Evolutionary conservation across 2,797 vertebrate genomes (phyloP).

Genomic region (Anguilla pacifica): DNA sequence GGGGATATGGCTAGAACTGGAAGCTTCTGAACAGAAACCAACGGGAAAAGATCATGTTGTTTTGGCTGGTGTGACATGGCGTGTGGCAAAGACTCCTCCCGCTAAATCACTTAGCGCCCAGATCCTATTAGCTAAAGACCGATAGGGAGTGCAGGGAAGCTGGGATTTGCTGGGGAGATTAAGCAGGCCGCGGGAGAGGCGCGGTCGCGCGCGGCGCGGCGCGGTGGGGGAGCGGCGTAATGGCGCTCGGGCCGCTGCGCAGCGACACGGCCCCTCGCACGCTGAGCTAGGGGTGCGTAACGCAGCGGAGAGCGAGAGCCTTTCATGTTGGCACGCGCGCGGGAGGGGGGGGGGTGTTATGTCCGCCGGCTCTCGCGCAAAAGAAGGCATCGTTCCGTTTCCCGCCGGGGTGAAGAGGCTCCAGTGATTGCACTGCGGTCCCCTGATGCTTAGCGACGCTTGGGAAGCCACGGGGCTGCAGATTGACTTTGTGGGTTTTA

Average conservation of each 20-base stretch:
- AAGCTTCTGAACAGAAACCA: background rate
- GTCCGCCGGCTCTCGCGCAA: background rate
- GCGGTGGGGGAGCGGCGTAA: background rate
- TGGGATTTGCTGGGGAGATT: constrained; percentile 15
- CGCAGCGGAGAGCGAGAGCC: background rate
- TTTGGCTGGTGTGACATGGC: background rate
- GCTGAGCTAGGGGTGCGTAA: background rate
- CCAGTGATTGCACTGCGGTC: background rate
- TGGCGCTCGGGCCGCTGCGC: background rate
- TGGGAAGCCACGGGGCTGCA: background rate
- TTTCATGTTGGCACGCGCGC: background rate
- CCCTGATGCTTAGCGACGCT: background rate
- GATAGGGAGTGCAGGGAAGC: background rate
- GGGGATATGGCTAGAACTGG: background rate
- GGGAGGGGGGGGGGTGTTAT: background rate
- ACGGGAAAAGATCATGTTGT: background rate
- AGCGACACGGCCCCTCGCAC: background rate
- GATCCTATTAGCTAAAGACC: constrained; percentile 2
- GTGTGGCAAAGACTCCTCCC: background rate
- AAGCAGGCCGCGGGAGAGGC: background rate
- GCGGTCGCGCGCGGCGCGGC: too few species aligned
- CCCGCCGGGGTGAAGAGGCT: background rate
- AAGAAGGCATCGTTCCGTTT: background rate
- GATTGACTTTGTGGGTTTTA: background rate
- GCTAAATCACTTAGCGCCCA: background rate